A percentile compares a stretch with the other conserved stretches of the same genome.
These are phyloP conservation scores for Habroteleia sp. DNA, from an alignment of 2,888 invertebrate species.

Conservation along the genomic window DNA sequence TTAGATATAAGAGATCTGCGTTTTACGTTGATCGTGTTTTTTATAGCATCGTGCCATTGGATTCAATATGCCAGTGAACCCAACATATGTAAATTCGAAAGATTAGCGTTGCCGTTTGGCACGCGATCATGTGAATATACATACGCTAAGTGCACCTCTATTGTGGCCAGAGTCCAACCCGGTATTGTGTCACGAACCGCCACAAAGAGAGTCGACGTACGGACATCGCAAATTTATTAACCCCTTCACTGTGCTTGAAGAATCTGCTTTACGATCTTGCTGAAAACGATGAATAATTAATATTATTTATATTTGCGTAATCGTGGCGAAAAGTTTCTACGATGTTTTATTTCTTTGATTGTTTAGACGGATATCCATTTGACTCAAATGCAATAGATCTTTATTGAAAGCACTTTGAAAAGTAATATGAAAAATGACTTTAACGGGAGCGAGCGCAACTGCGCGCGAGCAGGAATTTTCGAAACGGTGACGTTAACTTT, in stretches of 20 bases:
- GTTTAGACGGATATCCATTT: constrained; percentile 10
- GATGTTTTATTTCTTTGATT: constrained; percentile 1
- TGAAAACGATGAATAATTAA: constrained; percentile 46
- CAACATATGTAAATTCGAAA: constrained; percentile 61
- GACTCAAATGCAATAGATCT: neutral
- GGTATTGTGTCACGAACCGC: constrained; percentile 53
- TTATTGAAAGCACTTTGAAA: constrained; percentile 3
- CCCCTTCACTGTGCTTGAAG: constrained; percentile 39
- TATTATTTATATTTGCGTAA: constrained; percentile 33
- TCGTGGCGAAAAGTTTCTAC: no score
- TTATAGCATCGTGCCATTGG: constrained; percentile 15
- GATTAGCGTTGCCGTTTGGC: constrained; percentile 48
- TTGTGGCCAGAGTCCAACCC: constrained; percentile 50
- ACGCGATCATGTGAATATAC: constrained; percentile 62
- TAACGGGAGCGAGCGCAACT: neutral
- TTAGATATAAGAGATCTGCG: no score
- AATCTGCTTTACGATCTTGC: constrained; percentile 37
- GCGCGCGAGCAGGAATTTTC: constrained; percentile 4
- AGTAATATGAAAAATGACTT: neutral
- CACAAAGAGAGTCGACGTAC: constrained; percentile 54
- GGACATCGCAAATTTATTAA: constrained; percentile 59
- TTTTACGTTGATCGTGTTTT: constrained; percentile 30
- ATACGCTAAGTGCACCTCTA: constrained; percentile 32
- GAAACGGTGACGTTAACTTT: constrained; percentile 23
- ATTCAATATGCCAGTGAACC: constrained; percentile 63